These are phyloP conservation scores for Glossosoma conforme DNA, from an alignment of 1,140 invertebrate species.

Conservation along the genomic window DNA sequence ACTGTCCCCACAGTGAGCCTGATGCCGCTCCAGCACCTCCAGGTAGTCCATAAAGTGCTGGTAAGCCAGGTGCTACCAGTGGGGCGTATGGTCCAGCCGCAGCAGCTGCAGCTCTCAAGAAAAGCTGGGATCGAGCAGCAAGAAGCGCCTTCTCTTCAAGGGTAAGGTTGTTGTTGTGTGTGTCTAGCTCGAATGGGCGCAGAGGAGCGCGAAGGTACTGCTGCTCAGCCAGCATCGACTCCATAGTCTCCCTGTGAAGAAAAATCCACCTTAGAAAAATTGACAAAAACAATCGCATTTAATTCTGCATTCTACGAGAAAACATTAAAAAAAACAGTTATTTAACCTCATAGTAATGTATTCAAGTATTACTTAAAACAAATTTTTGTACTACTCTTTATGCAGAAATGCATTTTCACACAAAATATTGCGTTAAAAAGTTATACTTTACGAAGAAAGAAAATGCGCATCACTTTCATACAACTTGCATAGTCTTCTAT, in stretches of 20 bases:
- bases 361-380: no score
- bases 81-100: conserved; percentile 53
- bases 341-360: no score
- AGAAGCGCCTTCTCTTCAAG: conserved; percentile 71
- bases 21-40: conserved; percentile 37
- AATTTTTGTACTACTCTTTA: no score
- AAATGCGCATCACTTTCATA: no score
- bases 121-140: conserved; percentile 62
- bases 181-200: conserved; percentile 68
- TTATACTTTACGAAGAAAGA: no score
- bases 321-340: background rate
- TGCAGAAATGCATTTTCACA: no score
- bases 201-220: conserved; percentile 68
- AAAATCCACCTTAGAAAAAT: background rate
- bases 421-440: no score
- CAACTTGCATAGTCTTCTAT: no score
- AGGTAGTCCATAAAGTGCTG: conserved; percentile 49
- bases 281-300: no score
- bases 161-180: conserved; percentile 64
- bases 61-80: conserved; percentile 44
- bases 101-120: conserved; percentile 61
- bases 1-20: conserved; percentile 59
- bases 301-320: background rate
- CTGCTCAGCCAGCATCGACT: conserved; percentile 74
- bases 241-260: conserved; percentile 71